Percentiles rank a stretch among this genome's conserved stretches.
Evolutionary conservation across 2,113 vertebrate species (phyloP).

Genomic region (Lontra canadensis): DNA sequence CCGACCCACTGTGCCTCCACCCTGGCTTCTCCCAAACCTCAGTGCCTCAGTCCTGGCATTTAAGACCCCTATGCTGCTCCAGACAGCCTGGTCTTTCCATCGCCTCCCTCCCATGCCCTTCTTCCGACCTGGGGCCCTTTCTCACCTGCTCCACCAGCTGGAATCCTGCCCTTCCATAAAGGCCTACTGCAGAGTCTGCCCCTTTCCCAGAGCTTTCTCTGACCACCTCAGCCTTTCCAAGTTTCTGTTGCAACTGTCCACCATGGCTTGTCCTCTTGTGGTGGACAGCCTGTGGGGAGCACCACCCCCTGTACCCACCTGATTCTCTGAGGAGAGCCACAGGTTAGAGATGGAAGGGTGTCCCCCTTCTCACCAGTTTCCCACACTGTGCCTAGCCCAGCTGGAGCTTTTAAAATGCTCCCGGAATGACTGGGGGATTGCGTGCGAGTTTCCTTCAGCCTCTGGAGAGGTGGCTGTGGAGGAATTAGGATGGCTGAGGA

Average conservation of each 20-base stretch:
- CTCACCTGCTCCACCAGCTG: background rate
- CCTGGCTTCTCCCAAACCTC: background rate
- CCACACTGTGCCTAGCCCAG: background rate
- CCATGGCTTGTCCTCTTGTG: background rate
- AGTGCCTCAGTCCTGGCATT: background rate
- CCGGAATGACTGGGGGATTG: background rate
- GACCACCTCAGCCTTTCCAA: too few relatives aligned
- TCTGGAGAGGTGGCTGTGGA: background rate
- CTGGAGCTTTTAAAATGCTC: background rate
- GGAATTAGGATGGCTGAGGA: background rate
- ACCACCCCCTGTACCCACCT: background rate
- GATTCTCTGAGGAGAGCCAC: background rate
- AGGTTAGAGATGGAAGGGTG: background rate
- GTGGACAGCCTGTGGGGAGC: background rate
- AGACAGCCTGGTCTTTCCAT: background rate
- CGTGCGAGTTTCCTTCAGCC: background rate
- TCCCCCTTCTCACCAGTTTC: background rate
- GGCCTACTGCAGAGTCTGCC: background rate
- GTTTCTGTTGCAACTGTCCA: background rate
- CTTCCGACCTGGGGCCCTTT: background rate
- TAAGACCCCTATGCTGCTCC: background rate
- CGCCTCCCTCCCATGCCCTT: rapidly evolving
- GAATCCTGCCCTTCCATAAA: background rate
- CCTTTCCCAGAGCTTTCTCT: background rate
- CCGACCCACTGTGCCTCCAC: background rate